A percentile compares a stretch with the other conserved stretches of the same genome.
Evolutionary conservation across 1,140 invertebrate species (phyloP).

Genomic region (Matsumurasca onukii): DNA sequence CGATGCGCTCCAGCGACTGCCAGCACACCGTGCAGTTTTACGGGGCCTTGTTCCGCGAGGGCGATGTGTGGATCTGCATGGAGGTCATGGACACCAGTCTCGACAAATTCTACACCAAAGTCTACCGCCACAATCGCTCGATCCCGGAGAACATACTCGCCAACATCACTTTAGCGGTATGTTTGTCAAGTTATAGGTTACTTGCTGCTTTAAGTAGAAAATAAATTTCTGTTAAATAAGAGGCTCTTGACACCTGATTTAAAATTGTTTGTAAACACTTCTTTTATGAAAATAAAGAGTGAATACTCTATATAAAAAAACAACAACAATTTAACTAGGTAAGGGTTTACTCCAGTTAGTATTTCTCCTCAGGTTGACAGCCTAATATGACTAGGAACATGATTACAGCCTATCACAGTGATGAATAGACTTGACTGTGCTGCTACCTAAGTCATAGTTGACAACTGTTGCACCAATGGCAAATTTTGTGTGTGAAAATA

Average conservation of each 20-base stretch:
- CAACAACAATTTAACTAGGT: background rate
- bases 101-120: constrained; percentile 93
- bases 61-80: constrained; percentile 99
- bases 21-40: constrained; percentile 97
- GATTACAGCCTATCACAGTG: too few relatives aligned
- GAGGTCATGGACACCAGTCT: constrained; percentile 98
- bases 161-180: constrained; percentile 89
- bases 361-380: too few relatives aligned
- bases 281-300: background rate
- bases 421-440: too few relatives aligned
- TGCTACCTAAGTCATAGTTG: too few relatives aligned
- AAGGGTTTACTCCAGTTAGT: too few relatives aligned
- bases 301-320: background rate
- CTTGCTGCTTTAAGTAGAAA: too few relatives aligned
- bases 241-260: background rate
- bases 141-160: constrained; percentile 96
- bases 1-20: constrained; percentile 93
- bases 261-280: background rate
- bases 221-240: too few relatives aligned
- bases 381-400: too few relatives aligned
- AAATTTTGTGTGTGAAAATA: too few relatives aligned
- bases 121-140: constrained; percentile 69
- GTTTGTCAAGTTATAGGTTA: constrained; percentile 46
- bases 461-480: too few relatives aligned
- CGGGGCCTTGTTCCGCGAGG: constrained; percentile 93